Base-by-base conservation (phyloP, 2,888 invertebrate genomes). In the Cantharis rufa region DNA sequence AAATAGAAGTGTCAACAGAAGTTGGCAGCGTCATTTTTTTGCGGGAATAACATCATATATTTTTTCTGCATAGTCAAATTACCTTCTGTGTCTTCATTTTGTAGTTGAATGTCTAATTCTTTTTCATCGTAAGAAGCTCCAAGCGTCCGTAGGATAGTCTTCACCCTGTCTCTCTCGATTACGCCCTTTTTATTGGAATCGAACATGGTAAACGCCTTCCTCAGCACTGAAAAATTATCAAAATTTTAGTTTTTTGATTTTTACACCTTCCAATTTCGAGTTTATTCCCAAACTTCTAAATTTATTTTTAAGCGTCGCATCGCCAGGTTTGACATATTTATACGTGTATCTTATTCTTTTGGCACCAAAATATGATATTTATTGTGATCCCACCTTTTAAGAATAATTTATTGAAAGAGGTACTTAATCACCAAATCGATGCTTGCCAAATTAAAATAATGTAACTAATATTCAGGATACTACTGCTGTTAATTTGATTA, bases 181-280 rank as follows among this genome's bases (percentile, higher is more conserved):
- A 90, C 91, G 32, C 95, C 95, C 81, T 93, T 92, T 85, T 94
- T 94, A 83, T 92, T 91, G 21, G 94, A 93, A 88, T 95, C 95
- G 89, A 95, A 95, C 95, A 95, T 95, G 86, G 93, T 92, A 90
- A 95, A 95, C 16, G 94, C 95, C 83, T 94, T 91, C 83, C 92
- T 91, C 78, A 95, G 91, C 92, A 95, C 95, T 95, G 84, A 70
- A 86, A 66, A 66, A 66, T 21, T 21, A n/a, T 24, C n/a, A 66
- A 66, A 18, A 21, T 66, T 21, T 9, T 48, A 32, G 0, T 13
- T 13, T 18, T 62, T 62, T 7, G 9, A 2, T 21, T 63, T 16
- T 63, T 63, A 4, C 63, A 66, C 24, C 24, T 66, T 66, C 18
- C 1, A 21, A 4, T 24, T 11, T 48, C 7, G n/a, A 48, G 48